phyloP scores from a whole-genome alignment of 2,113 vertebrate genomes.

The Cyanoramphus novaezelandiae region DNA sequence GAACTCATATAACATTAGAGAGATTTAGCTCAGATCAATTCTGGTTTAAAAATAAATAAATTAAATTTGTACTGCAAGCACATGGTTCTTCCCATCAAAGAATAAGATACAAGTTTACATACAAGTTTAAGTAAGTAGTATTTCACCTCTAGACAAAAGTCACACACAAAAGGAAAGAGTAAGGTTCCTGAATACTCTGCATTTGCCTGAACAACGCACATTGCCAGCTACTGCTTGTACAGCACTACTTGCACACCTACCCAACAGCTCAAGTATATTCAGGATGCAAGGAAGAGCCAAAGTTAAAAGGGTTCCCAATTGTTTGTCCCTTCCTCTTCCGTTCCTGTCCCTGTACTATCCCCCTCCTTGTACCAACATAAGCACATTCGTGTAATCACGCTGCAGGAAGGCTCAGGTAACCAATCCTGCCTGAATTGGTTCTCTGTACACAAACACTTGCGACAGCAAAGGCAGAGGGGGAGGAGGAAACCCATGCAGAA shows the following conservation, averaged over 20 bases:
- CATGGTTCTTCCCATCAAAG: not conserved
- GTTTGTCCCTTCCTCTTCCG: accelerated
- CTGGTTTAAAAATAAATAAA: not conserved
- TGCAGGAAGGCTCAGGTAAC: not conserved
- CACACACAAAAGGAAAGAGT: not conserved
- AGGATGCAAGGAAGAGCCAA: not conserved
- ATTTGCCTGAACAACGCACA: not conserved
- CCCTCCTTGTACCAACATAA: not conserved
- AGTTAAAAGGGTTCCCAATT: not conserved
- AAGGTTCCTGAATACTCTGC: not conserved
- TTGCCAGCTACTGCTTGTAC: not conserved
- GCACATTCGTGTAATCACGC: not conserved
- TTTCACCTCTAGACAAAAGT: not conserved
- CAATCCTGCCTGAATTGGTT: not conserved
- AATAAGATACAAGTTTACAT: not conserved
- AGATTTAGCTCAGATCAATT: not conserved
- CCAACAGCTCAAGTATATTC: not conserved
- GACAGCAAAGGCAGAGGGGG: not conserved
- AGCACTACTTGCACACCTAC: not conserved
- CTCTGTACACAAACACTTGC: accelerated
- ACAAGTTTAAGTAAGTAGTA: not conserved
- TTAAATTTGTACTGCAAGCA: not conserved
- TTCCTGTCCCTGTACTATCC: not conserved
- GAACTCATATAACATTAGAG: not conserved
- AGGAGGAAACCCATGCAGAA: not conserved